These are phyloP conservation scores for Nebria ingens DNA, from an alignment of 1,140 invertebrate genomes.

Conservation along the genomic window DNA sequence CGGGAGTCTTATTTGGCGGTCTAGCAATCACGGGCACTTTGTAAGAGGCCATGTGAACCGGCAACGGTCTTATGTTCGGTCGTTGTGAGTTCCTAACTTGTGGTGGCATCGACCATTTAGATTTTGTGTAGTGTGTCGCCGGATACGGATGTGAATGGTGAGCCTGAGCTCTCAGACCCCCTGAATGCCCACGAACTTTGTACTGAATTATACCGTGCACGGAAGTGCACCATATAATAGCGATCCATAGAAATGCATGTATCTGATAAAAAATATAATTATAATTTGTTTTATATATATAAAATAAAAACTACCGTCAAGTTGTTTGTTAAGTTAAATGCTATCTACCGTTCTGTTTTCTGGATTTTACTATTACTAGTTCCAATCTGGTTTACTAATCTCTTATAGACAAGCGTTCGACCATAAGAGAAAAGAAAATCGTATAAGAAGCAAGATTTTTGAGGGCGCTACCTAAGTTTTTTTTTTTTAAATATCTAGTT, in stretches of 20 bases:
- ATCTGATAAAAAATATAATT: neutral
- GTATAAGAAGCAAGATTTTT: too few species aligned
- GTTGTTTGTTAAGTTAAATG: too few species aligned
- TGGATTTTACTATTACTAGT: too few species aligned
- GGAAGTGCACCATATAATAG: neutral
- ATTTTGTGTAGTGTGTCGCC: neutral
- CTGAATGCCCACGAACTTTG: neutral
- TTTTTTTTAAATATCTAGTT: conserved; percentile 2
- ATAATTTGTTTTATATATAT: neutral
- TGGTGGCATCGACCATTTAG: neutral
- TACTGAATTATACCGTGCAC: neutral
- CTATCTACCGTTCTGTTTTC: too few species aligned
- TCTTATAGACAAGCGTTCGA: too few species aligned
- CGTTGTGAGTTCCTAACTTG: neutral
- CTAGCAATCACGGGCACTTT: neutral
- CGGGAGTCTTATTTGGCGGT: neutral
- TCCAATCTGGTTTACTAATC: too few species aligned
- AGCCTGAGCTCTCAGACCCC: neutral
- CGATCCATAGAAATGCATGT: neutral
- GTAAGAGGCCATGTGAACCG: neutral
- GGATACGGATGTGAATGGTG: neutral
- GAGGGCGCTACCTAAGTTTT: too few species aligned
- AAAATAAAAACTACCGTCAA: too few species aligned
- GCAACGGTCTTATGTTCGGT: neutral
- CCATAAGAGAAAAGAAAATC: too few species aligned